phyloP scores from a whole-genome alignment of 2,888 invertebrate species.

The Pogonocherus hispidulus region DNA sequence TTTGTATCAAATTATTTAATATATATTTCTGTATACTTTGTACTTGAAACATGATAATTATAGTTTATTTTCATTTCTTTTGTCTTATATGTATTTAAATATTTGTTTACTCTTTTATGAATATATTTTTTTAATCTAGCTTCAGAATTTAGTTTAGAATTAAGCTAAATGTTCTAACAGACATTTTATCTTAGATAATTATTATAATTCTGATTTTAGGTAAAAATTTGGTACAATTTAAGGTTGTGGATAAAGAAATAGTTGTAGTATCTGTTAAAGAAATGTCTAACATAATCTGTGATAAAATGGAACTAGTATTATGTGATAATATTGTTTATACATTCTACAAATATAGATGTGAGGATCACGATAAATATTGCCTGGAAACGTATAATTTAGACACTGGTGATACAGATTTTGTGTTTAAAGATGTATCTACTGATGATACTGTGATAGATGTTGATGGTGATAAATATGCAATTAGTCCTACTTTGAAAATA shows the following conservation, averaged over 20 bases:
- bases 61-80: no score
- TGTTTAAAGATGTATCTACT: constrained; percentile 28
- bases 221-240: constrained; percentile 53
- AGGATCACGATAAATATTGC: constrained; percentile 35
- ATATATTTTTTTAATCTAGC: no score
- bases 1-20: no score
- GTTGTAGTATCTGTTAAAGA: constrained; percentile 39
- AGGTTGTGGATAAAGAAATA: constrained; percentile 41
- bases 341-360: constrained; percentile 50
- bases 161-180: no score
- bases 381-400: constrained; percentile 43
- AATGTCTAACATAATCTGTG: constrained; percentile 41
- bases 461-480: constrained; percentile 7
- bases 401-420: constrained; percentile 31
- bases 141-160: no score
- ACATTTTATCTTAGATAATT: no score
- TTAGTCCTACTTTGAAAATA: constrained; percentile 28
- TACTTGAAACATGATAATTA: no score
- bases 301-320: constrained; percentile 52
- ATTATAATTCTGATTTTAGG: no score
- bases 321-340: constrained; percentile 56
- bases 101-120: no score
- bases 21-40: no score
- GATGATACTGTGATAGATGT: constrained; percentile 8
- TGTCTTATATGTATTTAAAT: no score